Evolutionary conservation across 2,113 vertebrate genomes (phyloP).

Genomic region (Perca fluviatilis): DNA sequence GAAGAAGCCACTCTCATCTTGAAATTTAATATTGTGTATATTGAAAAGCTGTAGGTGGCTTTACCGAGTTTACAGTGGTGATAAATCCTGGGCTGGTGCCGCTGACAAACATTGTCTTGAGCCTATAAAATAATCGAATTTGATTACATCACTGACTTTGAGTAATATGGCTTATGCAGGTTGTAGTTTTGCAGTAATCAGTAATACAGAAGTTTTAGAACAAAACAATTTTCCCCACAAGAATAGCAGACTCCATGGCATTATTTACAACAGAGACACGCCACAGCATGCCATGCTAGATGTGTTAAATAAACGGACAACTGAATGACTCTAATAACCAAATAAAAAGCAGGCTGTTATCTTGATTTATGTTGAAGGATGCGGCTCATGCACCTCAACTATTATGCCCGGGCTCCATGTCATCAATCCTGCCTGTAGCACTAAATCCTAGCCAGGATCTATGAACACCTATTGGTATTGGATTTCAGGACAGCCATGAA

Average conservation of each 20-base stretch:
- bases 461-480: constrained; percentile 71
- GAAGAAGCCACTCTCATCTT: constrained; percentile 19
- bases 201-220: constrained; percentile 37
- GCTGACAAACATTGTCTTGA: constrained; percentile 44
- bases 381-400: constrained; percentile 49
- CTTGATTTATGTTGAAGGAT: constrained; percentile 72
- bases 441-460: constrained; percentile 72
- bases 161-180: constrained; percentile 43
- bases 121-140: constrained; percentile 54
- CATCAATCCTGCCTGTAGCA: constrained; percentile 74
- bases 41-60: constrained; percentile 51
- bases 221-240: constrained; percentile 26
- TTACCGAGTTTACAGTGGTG: constrained; percentile 20
- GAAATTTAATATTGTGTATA: constrained; percentile 41
- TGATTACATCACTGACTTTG: constrained; percentile 56
- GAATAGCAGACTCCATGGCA: background rate
- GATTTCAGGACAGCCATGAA: constrained; percentile 73
- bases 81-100: constrained; percentile 53
- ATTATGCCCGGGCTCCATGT: constrained; percentile 47
- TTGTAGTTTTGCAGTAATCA: constrained; percentile 36
- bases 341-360: constrained; percentile 73
- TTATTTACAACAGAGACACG: constrained; percentile 49
- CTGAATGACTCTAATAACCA: constrained; percentile 73
- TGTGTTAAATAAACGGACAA: constrained; percentile 73
- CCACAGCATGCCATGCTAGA: constrained; percentile 11